Percentiles rank a stretch among this genome's conserved stretches.
Conservation (phyloP, 2,113 vertebrate genomes). For the Sorex araneus region DNA sequence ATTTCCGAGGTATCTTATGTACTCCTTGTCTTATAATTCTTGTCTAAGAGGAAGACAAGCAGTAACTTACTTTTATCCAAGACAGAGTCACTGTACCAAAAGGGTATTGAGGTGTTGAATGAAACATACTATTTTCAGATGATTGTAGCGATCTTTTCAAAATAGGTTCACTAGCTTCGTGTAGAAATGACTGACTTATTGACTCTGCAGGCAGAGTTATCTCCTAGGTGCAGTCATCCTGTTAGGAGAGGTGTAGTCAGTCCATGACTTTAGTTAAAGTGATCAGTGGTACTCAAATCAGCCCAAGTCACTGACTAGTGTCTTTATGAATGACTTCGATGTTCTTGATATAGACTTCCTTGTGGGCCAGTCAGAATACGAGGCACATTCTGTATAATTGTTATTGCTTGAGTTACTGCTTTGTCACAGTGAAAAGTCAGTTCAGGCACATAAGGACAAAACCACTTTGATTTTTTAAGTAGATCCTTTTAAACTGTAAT, state of each 20-base stretch:
- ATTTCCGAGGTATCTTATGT: too few species aligned
- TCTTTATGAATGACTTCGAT: constrained; percentile 15
- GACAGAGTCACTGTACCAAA: too few species aligned
- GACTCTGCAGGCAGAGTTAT: neutral
- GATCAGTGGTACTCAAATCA: constrained; percentile 26
- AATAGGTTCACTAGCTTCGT: constrained; percentile 31
- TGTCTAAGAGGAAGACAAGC: too few species aligned
- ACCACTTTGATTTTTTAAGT: neutral
- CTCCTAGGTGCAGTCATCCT: neutral
- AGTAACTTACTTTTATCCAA: too few species aligned
- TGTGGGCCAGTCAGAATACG: neutral
- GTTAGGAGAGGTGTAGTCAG: constrained; percentile 26
- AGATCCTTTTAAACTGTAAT: neutral
- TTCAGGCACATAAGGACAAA: constrained; percentile 56
- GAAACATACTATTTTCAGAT: too few species aligned
- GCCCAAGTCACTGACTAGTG: neutral
- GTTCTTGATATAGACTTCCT: constrained; percentile 48
- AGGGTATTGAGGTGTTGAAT: too few species aligned
- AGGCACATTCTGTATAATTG: constrained; percentile 30
- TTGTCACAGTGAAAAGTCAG: constrained; percentile 31
- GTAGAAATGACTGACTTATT: neutral
- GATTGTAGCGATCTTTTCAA: neutral
- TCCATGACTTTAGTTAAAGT: constrained; percentile 28
- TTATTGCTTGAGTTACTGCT: constrained; percentile 9
- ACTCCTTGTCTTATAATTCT: too few species aligned